These are phyloP conservation scores for Caenorhabditis uteleia DNA, from an alignment of 2,888 invertebrate species.

Conservation along the genomic window DNA sequence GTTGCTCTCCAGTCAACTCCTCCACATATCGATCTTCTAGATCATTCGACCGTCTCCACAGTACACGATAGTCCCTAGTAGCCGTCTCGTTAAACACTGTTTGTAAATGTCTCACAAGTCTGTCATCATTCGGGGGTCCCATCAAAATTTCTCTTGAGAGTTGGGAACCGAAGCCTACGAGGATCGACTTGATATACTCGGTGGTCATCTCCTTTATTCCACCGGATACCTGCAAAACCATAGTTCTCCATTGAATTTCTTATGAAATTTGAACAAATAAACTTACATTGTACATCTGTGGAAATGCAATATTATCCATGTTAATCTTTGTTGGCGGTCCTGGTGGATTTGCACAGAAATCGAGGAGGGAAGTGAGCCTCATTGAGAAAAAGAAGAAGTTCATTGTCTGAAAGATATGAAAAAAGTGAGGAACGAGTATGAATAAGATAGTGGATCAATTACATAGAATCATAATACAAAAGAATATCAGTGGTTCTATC, in stretches of 20 bases:
- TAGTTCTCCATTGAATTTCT: neutral
- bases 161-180: too few species aligned
- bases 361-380: conserved; percentile 3
- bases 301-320: conserved; percentile 15
- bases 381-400: too few species aligned
- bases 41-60: conserved; percentile 6
- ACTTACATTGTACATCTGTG: conserved; percentile 14
- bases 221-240: conserved; percentile 21
- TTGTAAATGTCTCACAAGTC: conserved; percentile 6
- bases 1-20: conserved; percentile 2
- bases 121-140: conserved; percentile 14
- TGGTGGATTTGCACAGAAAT: conserved; percentile 15
- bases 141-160: too few species aligned
- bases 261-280: neutral
- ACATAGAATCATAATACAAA: too few species aligned
- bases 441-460: too few species aligned
- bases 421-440: too few species aligned
- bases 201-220: neutral
- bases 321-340: conserved; percentile 6
- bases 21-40: conserved; percentile 20
- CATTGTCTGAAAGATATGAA: too few species aligned
- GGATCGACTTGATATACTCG: neutral
- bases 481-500: too few species aligned
- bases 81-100: conserved; percentile 16
- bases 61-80: conserved; percentile 4